Evolutionary conservation across 2,113 vertebrate genomes (phyloP).

Genomic region (Neodon shergylaensis): DNA sequence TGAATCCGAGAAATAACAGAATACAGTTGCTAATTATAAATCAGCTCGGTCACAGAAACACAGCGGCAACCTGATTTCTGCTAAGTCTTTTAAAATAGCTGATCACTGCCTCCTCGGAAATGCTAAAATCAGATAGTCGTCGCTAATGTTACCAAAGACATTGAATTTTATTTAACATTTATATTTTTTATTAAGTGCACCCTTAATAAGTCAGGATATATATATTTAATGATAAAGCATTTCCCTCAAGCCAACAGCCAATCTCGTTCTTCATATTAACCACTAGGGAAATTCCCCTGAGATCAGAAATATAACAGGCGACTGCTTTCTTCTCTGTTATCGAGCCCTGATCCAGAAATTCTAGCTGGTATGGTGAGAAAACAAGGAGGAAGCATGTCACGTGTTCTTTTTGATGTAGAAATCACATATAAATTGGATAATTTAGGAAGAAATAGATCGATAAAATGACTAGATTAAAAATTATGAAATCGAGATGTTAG

Average conservation of each 20-base stretch:
- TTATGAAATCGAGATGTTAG: constrained; percentile 21
- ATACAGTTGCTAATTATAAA: constrained; percentile 48
- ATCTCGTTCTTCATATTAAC: constrained; percentile 63
- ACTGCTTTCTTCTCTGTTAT: constrained; percentile 25
- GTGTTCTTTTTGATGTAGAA: constrained; percentile 4
- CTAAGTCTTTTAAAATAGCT: constrained; percentile 37
- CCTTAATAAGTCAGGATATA: constrained; percentile 19
- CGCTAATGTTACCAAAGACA: constrained; percentile 15
- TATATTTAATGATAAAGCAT: too few relatives aligned
- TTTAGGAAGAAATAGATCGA: constrained; percentile 29
- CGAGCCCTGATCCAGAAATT: constrained; percentile 58
- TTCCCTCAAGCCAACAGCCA: constrained; percentile 61
- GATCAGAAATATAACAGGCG: constrained; percentile 56
- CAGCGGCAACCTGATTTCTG: constrained; percentile 24
- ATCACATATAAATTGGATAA: constrained; percentile 23
- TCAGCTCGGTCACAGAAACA: background rate
- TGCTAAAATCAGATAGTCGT: background rate
- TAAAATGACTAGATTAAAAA: constrained; percentile 41
- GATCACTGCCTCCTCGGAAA: background rate
- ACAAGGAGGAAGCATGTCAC: background rate
- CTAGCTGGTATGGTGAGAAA: background rate
- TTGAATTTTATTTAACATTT: constrained; percentile 23
- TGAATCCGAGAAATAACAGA: constrained; percentile 42
- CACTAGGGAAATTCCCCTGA: constrained; percentile 73
- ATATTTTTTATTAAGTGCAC: background rate